Percentiles rank a stretch among this genome's conserved stretches.
These are phyloP conservation scores for Montipora capricornis DNA, from an alignment of 64 coral and sea anemone genomes.

Conservation along the genomic window DNA sequence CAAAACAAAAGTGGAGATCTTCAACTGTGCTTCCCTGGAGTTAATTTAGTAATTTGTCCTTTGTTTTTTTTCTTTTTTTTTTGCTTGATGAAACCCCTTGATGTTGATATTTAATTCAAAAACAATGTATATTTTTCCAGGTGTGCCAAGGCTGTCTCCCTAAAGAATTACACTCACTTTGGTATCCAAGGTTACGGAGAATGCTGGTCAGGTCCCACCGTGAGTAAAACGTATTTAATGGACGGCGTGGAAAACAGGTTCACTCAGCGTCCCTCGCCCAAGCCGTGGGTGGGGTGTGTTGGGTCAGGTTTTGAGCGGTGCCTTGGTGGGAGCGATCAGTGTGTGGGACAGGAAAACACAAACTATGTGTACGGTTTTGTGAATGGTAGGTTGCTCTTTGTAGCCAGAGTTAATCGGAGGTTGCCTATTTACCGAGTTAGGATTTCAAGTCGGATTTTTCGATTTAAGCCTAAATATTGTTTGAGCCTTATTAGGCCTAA, in stretches of 20 bases:
- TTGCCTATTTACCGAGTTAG: too few species aligned
- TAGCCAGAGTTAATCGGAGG: too few species aligned
- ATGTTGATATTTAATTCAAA: neutral
- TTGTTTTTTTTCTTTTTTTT: neutral
- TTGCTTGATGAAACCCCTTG: neutral
- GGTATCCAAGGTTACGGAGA: slow-evolving; percentile 93
- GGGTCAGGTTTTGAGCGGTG: slow-evolving; percentile 67
- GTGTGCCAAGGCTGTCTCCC: slow-evolving; percentile 76
- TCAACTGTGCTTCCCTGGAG: neutral
- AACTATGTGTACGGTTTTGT: slow-evolving; percentile 97
- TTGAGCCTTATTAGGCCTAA: too few species aligned
- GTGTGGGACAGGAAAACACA: slow-evolving; percentile 92
- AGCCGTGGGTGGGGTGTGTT: slow-evolving; percentile 96
- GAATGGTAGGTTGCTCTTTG: slow-evolving; percentile 72
- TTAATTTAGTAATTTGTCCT: neutral
- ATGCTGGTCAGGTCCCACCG: slow-evolving; percentile 86
- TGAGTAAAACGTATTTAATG: slow-evolving; percentile 77
- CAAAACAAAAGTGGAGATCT: too few species aligned
- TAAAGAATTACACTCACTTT: slow-evolving; percentile 92
- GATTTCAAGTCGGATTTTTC: too few species aligned
- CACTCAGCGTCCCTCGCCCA: slow-evolving; percentile 73
- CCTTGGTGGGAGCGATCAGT: slow-evolving; percentile 57
- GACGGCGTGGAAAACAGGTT: slow-evolving; percentile 91
- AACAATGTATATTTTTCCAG: slow-evolving; percentile 1
- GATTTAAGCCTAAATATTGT: too few species aligned